These are phyloP conservation scores for Dipodomys stephensi DNA, from an alignment of 2,113 vertebrate species.

Conservation along the genomic window DNA sequence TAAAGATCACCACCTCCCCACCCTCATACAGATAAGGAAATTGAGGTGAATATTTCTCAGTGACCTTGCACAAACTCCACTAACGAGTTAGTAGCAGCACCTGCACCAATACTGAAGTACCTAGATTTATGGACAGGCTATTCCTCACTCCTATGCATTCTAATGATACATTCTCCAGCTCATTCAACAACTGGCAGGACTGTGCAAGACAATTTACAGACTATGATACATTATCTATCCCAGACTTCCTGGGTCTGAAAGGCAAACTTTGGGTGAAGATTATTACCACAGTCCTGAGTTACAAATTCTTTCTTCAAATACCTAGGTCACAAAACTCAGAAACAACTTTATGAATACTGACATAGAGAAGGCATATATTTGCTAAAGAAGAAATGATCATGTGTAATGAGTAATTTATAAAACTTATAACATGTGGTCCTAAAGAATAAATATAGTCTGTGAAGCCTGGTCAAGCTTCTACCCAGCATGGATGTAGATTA, in stretches of 20 bases:
- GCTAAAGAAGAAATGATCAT: background rate
- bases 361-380: background rate
- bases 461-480: background rate
- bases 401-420: background rate
- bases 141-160: background rate
- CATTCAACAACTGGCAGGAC: background rate
- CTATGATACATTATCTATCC: background rate
- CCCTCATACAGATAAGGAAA: constrained; percentile 44
- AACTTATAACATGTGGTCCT: background rate
- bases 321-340: background rate
- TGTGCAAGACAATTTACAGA: background rate
- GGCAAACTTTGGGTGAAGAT: background rate
- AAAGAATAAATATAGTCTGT: background rate
- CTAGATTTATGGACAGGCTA: no score
- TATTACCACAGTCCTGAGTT: background rate
- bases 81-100: background rate
- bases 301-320: background rate
- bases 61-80: background rate
- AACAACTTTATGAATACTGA: background rate
- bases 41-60: background rate
- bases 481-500: no score
- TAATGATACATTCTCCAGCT: background rate
- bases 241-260: background rate
- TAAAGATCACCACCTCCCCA: constrained; percentile 39
- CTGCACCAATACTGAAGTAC: background rate